Base-by-base conservation (phyloP, 2,888 invertebrate genomes). In the Melanophora roralis region DNA sequence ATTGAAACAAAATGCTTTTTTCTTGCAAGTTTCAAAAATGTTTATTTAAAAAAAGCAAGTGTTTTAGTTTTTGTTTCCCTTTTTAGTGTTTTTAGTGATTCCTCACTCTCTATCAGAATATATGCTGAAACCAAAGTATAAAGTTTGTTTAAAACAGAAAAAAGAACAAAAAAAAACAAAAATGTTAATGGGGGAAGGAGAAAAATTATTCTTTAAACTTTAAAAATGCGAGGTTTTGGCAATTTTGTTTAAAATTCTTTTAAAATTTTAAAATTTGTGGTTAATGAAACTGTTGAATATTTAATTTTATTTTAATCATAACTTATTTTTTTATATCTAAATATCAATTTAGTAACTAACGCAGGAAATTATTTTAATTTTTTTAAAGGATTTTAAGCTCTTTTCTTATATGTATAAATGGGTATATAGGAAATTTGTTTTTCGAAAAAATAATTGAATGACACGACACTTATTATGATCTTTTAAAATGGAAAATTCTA, bases 1-100 rank as follows among this genome's bases (percentile, higher is more conserved):
- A n/a, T n/a, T 38, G 47, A 64, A 73, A 55, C 38, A 51, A 47
- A 1, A 23, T 60, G 55, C 45, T 38, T 7, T 57, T 73, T 73
- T 55, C 73, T 32, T 38, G 38, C 11, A 19, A 47, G 57, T 57
- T 55, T 38, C 34, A 36, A 71, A 60, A n/a, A 51, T 32, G 23
- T 55, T 5, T 43, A 9, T 16, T 12, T 21, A 27, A 27, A 34
- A 9, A 4, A 21, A 36, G 27, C 43, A 55, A 57, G 34, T 65
- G 64, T 65, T 71, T 57, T 14, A 27, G 14, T 36, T 11, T 14
- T 19, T 19, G 19, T 55, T 67, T 36, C 23, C 9, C 0, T 34
- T 51, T 19, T 21, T 43, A n/a, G 12, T 51, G 27, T n/a, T n/a
- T n/a, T n/a, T n/a, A n/a, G n/a, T n/a, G n/a, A n/a, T 59, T 49